Base-by-base conservation (phyloP, 1,140 invertebrate species). In the Pomacea maculata region DNA sequence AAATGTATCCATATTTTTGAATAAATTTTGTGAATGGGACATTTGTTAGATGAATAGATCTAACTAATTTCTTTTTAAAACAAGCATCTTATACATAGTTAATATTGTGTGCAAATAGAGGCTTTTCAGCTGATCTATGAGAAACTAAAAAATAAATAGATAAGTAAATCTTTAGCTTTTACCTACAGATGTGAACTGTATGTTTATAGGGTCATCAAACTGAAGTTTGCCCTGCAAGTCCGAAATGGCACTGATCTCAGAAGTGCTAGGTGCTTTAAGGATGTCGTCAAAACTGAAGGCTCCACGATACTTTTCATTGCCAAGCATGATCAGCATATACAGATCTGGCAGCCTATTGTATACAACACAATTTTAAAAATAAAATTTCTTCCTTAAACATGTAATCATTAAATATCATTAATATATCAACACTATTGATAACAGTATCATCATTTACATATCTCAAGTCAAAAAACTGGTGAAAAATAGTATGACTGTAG, bases 131-230 rank as follows among this genome's bases (percentile, higher is more conserved):
- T 45, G 34, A 45, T 45, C 34, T 45, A 45, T 45, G 0, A 45
- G 34, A 45, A 45, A 45, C 34, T 45, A 45, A 45, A 45, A 45
- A 45, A 45, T 45, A 6, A 61, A 61, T 15, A 29, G 12, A 70
- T 12, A 52, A 74, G 21, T 34, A 10, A 74, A 54, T 52, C 29
- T 70, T 17, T 29, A 25, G 19, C 25, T 65, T 55, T 19, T 19
- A 85, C 87, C 87, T 86, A 91, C 91, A 1, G 97, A 98, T 1
- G 97, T 97, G 84, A 97, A 97, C 87, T 97, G 96, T 84, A 98
- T 95, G 86, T 96, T 95, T 80, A 93, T 94, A 2, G 94, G 93
- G 34, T 94, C 93, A 86, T 95, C 93, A 17, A 95, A 94, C 75
- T 93, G 93, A 8, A 96, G 91, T 21, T 90, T 86, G 72, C 90